Base-by-base conservation (phyloP, 1,140 invertebrate species). In the Vanessa atalanta region DNA sequence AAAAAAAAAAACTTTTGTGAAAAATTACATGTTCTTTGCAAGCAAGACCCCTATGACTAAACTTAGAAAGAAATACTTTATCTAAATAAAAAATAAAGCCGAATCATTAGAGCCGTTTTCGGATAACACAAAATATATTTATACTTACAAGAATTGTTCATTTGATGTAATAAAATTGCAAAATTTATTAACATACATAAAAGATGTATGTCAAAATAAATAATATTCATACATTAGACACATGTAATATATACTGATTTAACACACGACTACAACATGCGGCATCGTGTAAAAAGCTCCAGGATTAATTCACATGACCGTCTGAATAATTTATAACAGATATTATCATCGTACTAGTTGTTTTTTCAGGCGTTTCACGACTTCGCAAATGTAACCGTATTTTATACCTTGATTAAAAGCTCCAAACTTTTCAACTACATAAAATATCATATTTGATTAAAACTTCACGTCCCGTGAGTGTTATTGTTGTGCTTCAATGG, bases 251-350 rank as follows among this genome's bases (percentile, higher is more conserved):
- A 15, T 2, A 31, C 57, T 8, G 12, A 61, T 1, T 15, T n/a
- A 37, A 61, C 57, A 63, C 57, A 47, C 2, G 47, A 70, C 68
- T 65, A 20, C 71, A 60, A 65, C 71, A 72, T 72, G 63, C 65
- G 71, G 55, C 26, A 37, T 61, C 64, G 55, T 66, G 71, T 71
- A 71, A 71, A 72, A 72, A 72, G 64, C 71, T 57, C 16, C 43
- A 14, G 53, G 65, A 72, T 72, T 66, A 72, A 72, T 72, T 72
- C 64, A 60, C 65, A 72, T 61, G 71, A 64, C 71, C 65, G 51
- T 67, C 64, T 72, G 71, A 72, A 72, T 66, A 66, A 72, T 72
- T 72, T 72, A 67, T 67, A 66, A 67, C 53, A 61, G 71, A 71
- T 72, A 72, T 72, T 37, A 66, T 72, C 60, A 72, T 72, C 53